Evolutionary conservation across 1,140 invertebrate species (phyloP), one percentile per base, ranked within the genome.

Genomic region (Drosophila parvula): DNA sequence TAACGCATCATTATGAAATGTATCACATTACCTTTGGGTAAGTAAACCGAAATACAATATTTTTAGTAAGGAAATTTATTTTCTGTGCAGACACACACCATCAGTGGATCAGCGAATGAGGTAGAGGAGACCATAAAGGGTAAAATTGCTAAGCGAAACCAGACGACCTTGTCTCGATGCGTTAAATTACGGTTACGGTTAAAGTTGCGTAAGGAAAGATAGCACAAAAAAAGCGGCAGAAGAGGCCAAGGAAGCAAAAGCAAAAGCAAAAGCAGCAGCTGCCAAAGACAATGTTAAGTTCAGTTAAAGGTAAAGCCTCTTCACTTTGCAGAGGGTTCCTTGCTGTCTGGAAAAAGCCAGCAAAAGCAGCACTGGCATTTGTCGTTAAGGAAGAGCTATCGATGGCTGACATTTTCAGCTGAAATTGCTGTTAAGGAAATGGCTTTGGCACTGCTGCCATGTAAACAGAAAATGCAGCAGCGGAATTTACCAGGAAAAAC

Each of bases 101-200:
- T 27, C 38, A 3, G 22, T 22, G 22, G 59, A 30, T 32, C 16
- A 14, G 47, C 43, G 43, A 64, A 59, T 28, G 41, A 36, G 16
- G 10, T 32, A 43, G 34, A 28, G 44, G 36, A 41, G 38, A 43
- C 63, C 56, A 30, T 73, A 64, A 64, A 57, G 65, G 65, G 68
- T 63, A 61, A 81, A 81, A 76, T 76, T 79, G 78, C 75, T 63
- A 62, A 86, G 56, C 47, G 56, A 76, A 81, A 61, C 81, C 82
- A 41, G 71, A 55, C 82, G 82, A 86, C 82, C 82, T 86, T 86
- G 82, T 59, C 50, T 30, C 62, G 61, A 51, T 88, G 83, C 82
- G 76, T 79, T 86, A 73, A 77, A 63, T 79, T 86, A 79, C 82
- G 83, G 56, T 78, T 82, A 65, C 32, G 50, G 16, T 53, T 53